Conservation (phyloP, 2,888 invertebrate species). For the Tenthredo livida region DNA sequence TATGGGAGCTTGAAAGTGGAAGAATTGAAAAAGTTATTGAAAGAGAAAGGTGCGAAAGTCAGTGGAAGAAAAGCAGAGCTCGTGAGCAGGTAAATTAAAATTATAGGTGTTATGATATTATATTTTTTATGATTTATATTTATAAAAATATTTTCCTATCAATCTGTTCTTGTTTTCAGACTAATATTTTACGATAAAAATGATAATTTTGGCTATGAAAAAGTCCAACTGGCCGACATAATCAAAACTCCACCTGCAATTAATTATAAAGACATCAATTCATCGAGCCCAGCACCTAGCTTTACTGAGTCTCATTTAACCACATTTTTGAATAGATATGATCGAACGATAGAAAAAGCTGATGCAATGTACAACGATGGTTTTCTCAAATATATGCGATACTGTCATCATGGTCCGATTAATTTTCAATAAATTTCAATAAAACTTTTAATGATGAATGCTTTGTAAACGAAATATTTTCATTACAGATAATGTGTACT, state of each 20-base stretch:
- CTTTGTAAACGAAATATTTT: background rate
- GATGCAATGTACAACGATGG: background rate
- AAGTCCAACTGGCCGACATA: background rate
- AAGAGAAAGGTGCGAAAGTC: background rate
- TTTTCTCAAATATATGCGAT: background rate
- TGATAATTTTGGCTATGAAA: background rate
- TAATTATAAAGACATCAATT: background rate
- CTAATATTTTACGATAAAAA: background rate
- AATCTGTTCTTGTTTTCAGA: background rate
- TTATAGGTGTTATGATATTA: background rate
- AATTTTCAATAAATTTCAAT: background rate
- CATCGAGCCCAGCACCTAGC: background rate
- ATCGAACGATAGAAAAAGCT: background rate
- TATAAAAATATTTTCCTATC: background rate
- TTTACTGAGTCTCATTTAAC: background rate
- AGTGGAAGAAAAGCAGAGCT: background rate
- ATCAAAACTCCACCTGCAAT: background rate
- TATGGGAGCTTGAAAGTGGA: background rate
- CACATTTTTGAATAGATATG: background rate
- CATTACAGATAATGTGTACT: background rate
- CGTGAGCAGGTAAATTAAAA: background rate
- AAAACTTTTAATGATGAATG: background rate
- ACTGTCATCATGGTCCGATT: background rate
- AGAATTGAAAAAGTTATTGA: background rate
- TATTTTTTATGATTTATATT: background rate